Base-by-base conservation (phyloP, 1,140 invertebrate genomes). In the Apis florea region DNA sequence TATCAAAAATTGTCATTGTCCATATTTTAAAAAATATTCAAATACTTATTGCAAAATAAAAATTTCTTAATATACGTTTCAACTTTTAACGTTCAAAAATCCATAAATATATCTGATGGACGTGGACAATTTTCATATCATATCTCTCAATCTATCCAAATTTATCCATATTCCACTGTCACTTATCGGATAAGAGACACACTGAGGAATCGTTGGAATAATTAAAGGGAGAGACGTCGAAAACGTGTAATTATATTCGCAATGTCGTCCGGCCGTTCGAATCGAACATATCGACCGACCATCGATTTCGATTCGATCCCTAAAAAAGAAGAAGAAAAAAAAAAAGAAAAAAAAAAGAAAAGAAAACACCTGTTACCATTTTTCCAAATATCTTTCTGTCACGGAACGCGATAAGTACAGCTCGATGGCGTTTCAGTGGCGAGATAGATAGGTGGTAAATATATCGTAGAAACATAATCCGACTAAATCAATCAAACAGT, bases 211-310 rank as follows among this genome's bases (percentile, higher is more conserved):
- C 40, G 66, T 13, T 21, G 40, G 17, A 5, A 12, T 68, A 12
- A 4, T 53, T 15, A 40, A 9, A 47, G 24, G 15, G 51, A 26
- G 1, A 15, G n/a, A 56, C 24, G 47, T 24, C 68, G 77, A 72
- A 79, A 47, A 79, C 24, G 76, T 79, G 54, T 69, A 40, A n/a
- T 64, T 66, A 26, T 26, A n/a, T 63, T 67, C 26, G 63, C 74
- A 69, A 82, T 69, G 73, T 85, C 79, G 78, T 85, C 74, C 69
- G 78, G 83, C 71, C 68, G 72, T 86, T 53, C 17, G 84, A 79
- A 85, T 85, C 83, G 83, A 82, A 49, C 13, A 53, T 79, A n/a
- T n/a, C n/a, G n/a, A n/a, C n/a, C 53, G 61, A 8, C 49, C 79
- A 54, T 81, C 61, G 71, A 75, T 84, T 71, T 56, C 56, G 72